phyloP scores from a whole-genome alignment of 1,140 invertebrate genomes.

The Adelges cooleyi region DNA sequence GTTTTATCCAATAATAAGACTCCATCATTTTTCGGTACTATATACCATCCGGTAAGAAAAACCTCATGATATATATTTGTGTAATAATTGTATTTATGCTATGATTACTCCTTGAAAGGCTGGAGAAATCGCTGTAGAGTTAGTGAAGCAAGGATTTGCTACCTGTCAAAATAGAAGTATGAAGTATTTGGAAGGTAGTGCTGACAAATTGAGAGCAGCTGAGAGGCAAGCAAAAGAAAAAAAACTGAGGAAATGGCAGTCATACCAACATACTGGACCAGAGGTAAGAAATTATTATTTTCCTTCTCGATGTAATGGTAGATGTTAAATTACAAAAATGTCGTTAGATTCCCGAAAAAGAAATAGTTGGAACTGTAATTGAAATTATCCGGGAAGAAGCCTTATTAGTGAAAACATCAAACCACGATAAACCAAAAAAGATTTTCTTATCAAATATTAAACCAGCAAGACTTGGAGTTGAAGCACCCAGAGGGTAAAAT shows the following conservation, averaged over 20 bases:
- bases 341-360: conserved; percentile 44
- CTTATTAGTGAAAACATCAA: conserved; percentile 63
- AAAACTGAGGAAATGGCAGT: conserved; percentile 76
- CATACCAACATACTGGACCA: conserved; percentile 49
- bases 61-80: conserved; percentile 29
- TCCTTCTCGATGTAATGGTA: too few relatives aligned
- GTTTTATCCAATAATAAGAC: conserved; percentile 72
- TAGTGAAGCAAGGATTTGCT: conserved; percentile 85
- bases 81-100: too few relatives aligned
- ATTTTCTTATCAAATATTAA: conserved; percentile 91
- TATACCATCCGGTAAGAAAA: conserved; percentile 81
- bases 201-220: conserved; percentile 63
- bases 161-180: conserved; percentile 97
- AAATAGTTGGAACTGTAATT: conserved; percentile 72
- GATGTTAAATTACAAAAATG: too few relatives aligned
- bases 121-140: conserved; percentile 87
- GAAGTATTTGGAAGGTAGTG: conserved; percentile 64
- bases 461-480: conserved; percentile 58
- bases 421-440: conserved; percentile 70
- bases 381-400: conserved; percentile 94
- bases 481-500: conserved; percentile 12
- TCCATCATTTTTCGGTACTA: conserved; percentile 69
- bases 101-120: conserved; percentile 45
- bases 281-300: conserved; percentile 27
- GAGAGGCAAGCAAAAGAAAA: conserved; percentile 82